Conservation (phyloP, 2,888 invertebrate genomes). For the Cataglyphis albicans region DNA sequence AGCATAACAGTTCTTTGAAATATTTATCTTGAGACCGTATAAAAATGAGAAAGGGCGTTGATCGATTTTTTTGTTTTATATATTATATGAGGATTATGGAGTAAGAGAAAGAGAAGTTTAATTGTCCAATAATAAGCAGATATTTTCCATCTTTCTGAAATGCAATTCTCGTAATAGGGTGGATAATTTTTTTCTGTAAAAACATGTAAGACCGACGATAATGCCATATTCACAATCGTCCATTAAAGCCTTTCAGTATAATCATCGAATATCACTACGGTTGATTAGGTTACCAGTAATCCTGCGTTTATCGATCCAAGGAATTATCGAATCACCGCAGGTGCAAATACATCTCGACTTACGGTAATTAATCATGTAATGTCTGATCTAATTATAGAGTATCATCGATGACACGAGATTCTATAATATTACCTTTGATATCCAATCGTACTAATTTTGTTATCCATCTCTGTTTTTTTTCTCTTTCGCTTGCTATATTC, state of each 20-base stretch:
- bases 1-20: constrained; percentile 39
- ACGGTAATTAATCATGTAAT: constrained; percentile 67
- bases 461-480: background rate
- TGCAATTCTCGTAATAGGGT: background rate
- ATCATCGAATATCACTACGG: constrained; percentile 5
- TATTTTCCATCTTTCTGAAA: background rate
- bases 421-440: constrained; percentile 25
- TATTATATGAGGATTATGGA: background rate
- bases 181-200: background rate
- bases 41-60: constrained; percentile 9
- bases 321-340: constrained; percentile 70
- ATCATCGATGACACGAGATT: constrained; percentile 34
- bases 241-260: background rate
- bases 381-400: constrained; percentile 50
- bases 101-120: background rate
- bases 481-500: background rate
- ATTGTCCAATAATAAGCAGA: background rate
- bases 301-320: constrained; percentile 67
- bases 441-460: constrained; percentile 10
- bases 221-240: background rate
- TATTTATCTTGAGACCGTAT: constrained; percentile 40
- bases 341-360: constrained; percentile 69
- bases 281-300: constrained; percentile 57
- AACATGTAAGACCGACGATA: background rate
- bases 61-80: constrained; percentile 30